A percentile compares a stretch with the other conserved stretches of the same genome.
phyloP scores from a whole-genome alignment of 2,113 vertebrate species.

The Geococcyx californianus region DNA sequence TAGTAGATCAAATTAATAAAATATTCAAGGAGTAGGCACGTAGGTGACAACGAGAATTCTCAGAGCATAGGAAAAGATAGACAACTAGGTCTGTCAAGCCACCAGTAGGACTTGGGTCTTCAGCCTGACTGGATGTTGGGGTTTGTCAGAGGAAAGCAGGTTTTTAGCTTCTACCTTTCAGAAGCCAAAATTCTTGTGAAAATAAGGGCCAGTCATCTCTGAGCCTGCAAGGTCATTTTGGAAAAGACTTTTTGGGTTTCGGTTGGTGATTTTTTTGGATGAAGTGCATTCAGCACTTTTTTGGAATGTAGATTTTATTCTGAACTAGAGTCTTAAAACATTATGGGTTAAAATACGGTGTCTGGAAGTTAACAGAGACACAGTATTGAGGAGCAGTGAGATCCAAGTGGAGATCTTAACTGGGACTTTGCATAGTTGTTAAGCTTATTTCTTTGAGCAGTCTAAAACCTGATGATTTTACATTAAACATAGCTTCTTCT shows the following conservation, averaged over 20 bases:
- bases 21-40: no score
- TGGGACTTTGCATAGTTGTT: not conserved
- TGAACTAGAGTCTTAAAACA: not conserved
- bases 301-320: not conserved
- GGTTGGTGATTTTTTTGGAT: not conserved
- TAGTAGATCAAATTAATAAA: not conserved
- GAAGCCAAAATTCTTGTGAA: not conserved
- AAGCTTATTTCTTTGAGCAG: not conserved
- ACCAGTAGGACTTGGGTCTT: not conserved
- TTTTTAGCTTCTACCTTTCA: not conserved
- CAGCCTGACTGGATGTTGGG: not conserved
- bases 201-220: not conserved
- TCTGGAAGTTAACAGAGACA: not conserved
- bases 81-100: not conserved
- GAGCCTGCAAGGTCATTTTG: not conserved
- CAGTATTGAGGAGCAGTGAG: not conserved
- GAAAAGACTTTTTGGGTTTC: not conserved
- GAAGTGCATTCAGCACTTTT: not conserved
- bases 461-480: not conserved
- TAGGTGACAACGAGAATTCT: not conserved
- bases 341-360: not conserved
- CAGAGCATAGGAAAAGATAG: not conserved
- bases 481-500: not conserved
- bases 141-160: not conserved
- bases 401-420: not conserved